phyloP scores from a whole-genome alignment of 2,888 invertebrate genomes.

The Xanthorhoe spadicearia region DNA sequence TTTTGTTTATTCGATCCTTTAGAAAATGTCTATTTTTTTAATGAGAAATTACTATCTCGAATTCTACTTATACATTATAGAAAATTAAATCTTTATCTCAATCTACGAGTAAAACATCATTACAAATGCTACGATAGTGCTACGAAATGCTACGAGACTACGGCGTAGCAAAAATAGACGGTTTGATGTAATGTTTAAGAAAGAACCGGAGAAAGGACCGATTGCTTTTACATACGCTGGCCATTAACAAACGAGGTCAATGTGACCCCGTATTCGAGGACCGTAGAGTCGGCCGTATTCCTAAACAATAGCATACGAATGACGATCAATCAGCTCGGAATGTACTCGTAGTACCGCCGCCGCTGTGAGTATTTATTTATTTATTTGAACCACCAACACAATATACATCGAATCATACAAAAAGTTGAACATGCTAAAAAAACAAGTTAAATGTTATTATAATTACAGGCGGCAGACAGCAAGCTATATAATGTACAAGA shows the following conservation, averaged over 20 bases:
- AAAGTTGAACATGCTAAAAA: too few relatives aligned
- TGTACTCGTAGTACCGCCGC: background rate
- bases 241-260: conserved; percentile 5
- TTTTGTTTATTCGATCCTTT: too few relatives aligned
- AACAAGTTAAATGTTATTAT: too few relatives aligned
- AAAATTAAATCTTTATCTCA: too few relatives aligned
- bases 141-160: background rate
- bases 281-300: conserved; percentile 12
- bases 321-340: conserved; percentile 31
- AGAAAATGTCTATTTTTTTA: too few relatives aligned
- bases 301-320: conserved; percentile 33
- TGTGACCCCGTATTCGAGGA: conserved; percentile 7
- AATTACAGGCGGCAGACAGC: too few relatives aligned
- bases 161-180: background rate
- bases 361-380: too few relatives aligned
- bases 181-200: background rate
- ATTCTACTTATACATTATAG: too few relatives aligned
- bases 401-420: too few relatives aligned
- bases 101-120: background rate
- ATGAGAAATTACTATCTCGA: too few relatives aligned
- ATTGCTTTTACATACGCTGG: background rate
- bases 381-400: too few relatives aligned
- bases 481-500: too few relatives aligned
- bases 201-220: background rate
- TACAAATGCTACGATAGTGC: background rate